A percentile compares a stretch with the other conserved stretches of the same genome.
phyloP scores from a whole-genome alignment of 2,888 invertebrate species.

The Eucriotettix oculatus region DNA sequence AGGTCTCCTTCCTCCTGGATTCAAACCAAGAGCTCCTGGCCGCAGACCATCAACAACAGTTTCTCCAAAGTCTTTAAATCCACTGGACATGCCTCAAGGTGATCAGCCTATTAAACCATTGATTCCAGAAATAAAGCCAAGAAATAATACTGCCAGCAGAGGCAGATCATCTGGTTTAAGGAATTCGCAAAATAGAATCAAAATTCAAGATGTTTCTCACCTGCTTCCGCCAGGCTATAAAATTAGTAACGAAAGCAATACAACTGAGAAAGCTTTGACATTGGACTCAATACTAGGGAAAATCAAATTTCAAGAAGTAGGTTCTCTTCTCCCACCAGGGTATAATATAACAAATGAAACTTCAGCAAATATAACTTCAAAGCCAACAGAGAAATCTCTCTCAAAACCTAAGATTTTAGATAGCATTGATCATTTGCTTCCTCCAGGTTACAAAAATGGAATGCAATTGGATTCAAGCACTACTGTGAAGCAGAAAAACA shows the following conservation, averaged over 20 bases:
- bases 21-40: conserved; percentile 21
- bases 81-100: conserved; percentile 2
- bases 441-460: conserved; percentile 38
- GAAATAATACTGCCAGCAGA: conserved; percentile 25
- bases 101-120: conserved; percentile 25
- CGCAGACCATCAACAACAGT: conserved; percentile 16
- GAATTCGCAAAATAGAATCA: conserved; percentile 27
- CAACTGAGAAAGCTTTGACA: background rate
- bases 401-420: conserved; percentile 9
- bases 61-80: background rate
- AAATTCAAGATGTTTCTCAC: conserved; percentile 38
- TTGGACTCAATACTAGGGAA: conserved; percentile 3
- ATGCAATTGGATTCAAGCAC: background rate
- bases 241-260: conserved; percentile 19
- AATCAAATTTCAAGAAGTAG: conserved; percentile 6
- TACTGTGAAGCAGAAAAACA: conserved; percentile 8
- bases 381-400: background rate
- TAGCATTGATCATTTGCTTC: conserved; percentile 40
- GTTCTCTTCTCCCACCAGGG: conserved; percentile 16
- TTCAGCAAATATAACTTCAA: background rate
- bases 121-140: conserved; percentile 28
- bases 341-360: conserved; percentile 10
- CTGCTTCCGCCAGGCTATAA: conserved; percentile 53
- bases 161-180: conserved; percentile 34
- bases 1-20: conserved; percentile 45